Base-by-base conservation (phyloP, 2,797 vertebrate genomes). In the Thripadectes ignobilis region DNA sequence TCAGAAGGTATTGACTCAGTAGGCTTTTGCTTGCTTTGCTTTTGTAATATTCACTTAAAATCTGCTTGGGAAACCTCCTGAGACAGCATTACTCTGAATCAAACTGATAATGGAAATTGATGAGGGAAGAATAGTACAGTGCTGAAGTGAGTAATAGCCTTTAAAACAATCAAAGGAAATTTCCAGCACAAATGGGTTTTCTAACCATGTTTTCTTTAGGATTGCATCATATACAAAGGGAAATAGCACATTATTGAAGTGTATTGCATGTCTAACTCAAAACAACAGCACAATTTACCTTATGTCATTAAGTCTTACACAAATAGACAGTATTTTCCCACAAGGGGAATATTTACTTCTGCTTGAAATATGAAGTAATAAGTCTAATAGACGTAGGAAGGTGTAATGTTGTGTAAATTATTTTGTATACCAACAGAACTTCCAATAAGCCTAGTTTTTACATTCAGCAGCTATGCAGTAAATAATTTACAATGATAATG, bases 281-380 rank as follows among this genome's bases (percentile, higher is more conserved):
- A 78, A 72, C 88, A 93, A 36, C 91, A 88, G 82, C 41, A 59
- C 82, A 81, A 91, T 95, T 94, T 89, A 79, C 90, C 81, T 90
- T 81, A 61, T 80, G 61, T 62, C 72, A 81, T 93, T 96, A 93
- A 88, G 58, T 89, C 79, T 91, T 74, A 88, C 39, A 83, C 34
- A 93, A 77, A 91, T 55, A 93, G 78, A 84, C 67, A 84, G 62
- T 71, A 67, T 89, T 94, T 91, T 83, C 87, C 77, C 92, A 90
- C 82, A 75, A 88, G 78, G 92, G 77, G 67, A 88, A 89, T 94
- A 93, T 95, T 97, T 97, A 86, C 89, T 86, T 92, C 78, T 92
- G 27, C 75, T 82, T 94, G 91, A 96, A 96, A 94, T 92, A 97
- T 75, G 73, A 96, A 95, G 82, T 94, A 89, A 77, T 92, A 95